These are phyloP conservation scores for Phainopepla nitens DNA, from an alignment of 2,113 vertebrate species.

Conservation along the genomic window DNA sequence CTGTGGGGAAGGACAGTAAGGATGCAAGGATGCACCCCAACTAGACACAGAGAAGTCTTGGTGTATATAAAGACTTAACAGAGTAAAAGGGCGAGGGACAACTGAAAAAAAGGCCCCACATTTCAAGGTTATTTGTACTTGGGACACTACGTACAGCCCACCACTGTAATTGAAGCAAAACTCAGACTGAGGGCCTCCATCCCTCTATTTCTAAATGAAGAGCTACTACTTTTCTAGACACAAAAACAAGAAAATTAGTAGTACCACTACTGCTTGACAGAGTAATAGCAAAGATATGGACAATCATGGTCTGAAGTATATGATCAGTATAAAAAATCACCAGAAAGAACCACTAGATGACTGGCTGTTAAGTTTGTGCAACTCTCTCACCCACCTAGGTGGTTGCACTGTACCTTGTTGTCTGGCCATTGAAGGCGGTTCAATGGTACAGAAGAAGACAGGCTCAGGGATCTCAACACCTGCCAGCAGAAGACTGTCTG, in stretches of 20 bases:
- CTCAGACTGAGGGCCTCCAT: not conserved
- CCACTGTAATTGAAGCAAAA: not conserved
- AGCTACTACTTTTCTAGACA: not conserved
- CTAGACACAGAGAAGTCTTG: not conserved
- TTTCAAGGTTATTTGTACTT: not conserved
- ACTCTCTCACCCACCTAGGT: not conserved
- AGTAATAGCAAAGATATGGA: not conserved
- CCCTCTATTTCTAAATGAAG: not conserved
- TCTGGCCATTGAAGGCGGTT: slow-evolving; percentile 87
- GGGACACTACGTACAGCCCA: not conserved
- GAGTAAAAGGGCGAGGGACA: not conserved
- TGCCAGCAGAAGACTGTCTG: slow-evolving; percentile 77
- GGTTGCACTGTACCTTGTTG: slow-evolving; percentile 76
- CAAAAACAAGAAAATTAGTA: not conserved
- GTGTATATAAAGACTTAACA: not conserved
- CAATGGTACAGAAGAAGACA: slow-evolving; percentile 98
- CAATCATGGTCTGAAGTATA: not conserved
- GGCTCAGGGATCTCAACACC: slow-evolving; percentile 95
- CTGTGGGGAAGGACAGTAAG: not conserved
- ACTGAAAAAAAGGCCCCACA: accelerated
- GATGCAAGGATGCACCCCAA: not conserved
- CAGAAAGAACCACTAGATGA: not conserved
- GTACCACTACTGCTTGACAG: not conserved
- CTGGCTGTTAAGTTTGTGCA: not conserved
- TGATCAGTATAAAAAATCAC: not conserved